Evolutionary conservation across 2,113 vertebrate species (phyloP).

Genomic region (cattle (Bos taurus)): ARS-UCD2.0 NC_037332.1:50917501-50918000

Average conservation of each 20-base stretch:
- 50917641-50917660: not conserved
- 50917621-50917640: not conserved
- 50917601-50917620: not conserved
- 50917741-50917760: not conserved
- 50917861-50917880: constrained; percentile 85
- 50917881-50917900: constrained; percentile 89
- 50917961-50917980: constrained; percentile 96
- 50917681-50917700: not conserved
- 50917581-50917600: not conserved
- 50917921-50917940: constrained; percentile 94
- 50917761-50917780: not conserved
- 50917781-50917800: not conserved
- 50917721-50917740: not conserved
- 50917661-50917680: not conserved
- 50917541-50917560: not conserved
- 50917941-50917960: constrained; percentile 98
- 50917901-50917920: constrained; percentile 92
- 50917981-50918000: constrained; percentile 91
- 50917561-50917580: not conserved
- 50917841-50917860: not conserved
- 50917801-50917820: not conserved
- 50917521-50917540: not conserved
- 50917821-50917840: not conserved
- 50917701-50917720: not conserved
- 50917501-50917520: not conserved